Evolutionary conservation across 2,797 vertebrate species (phyloP), one percentile per base, ranked within the genome.

Genomic region (Saxicola maurus): DNA sequence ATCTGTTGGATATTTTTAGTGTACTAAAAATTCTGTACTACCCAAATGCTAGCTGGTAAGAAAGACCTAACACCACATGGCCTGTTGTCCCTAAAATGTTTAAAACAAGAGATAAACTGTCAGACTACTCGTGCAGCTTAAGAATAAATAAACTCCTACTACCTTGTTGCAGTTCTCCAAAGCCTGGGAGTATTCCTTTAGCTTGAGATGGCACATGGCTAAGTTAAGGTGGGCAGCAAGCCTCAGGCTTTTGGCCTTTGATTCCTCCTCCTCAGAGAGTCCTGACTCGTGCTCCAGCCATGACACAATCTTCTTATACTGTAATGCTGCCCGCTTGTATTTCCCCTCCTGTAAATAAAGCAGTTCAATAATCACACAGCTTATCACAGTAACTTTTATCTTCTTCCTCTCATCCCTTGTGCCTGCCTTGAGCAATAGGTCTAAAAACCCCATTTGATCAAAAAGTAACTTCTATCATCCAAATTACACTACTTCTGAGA

Each of bases 111-210:
- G 18, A 66, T 8, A 51, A 76, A 53, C 38, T 17, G 19, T 42
- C 51, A 78, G 27, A 59, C 7, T 75, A 17, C 27, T 53, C 57
- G 35, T 40, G 10, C 27, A 42, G 16, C 5, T 73, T 40, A 56
- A 80, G 38, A 79, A 74, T 51, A 57, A 83, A 79, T 3, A 59
- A 91, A 74, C 7, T 27, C 66, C 48, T 82, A 49, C 88, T 97
- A 99, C 99, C 98, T 99, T 99, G 93, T 99, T 97, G 95, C 99
- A 99, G 95, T 96, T 99, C 68, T 99, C 99, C 15, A 98, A 91
- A 64, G 98, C 98, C 30, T 96, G 96, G 12, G 92, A 97, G 68
- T 98, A 98, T 33, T 99, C 98, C 56, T 98, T 98, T 33, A 99
- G 93, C 95, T 99, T 99, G 69, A 99, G 98, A 94, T 98, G 98